Evolutionary conservation across 2,888 invertebrate species (phyloP).

Genomic region (Ophioninae sp.): DNA sequence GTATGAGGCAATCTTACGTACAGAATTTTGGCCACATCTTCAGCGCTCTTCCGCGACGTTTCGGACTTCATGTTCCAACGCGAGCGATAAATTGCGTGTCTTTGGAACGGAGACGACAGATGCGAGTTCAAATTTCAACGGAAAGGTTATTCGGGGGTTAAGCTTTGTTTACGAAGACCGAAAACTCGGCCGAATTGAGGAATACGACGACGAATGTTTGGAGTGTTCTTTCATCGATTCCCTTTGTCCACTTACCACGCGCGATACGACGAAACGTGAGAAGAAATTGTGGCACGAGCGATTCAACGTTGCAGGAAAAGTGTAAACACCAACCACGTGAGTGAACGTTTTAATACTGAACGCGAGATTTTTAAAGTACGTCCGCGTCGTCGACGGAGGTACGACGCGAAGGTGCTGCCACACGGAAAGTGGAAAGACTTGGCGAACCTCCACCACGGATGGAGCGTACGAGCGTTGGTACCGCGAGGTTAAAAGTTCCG

Average conservation of each 20-base stretch:
- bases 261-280: background rate
- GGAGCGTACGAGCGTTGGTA: no score
- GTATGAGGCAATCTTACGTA: constrained; percentile 73
- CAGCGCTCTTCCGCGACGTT: constrained; percentile 42
- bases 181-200: background rate
- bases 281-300: background rate
- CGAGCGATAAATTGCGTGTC: background rate
- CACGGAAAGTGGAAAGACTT: no score
- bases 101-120: background rate
- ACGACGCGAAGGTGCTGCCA: background rate
- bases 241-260: constrained; percentile 7
- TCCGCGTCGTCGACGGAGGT: background rate
- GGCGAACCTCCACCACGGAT: no score
- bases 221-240: background rate
- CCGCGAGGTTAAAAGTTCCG: no score
- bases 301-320: background rate
- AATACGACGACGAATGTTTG: background rate
- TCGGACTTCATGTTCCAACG: constrained; percentile 34
- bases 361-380: background rate
- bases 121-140: background rate
- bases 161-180: background rate
- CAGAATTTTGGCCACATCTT: constrained; percentile 68
- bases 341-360: background rate
- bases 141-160: background rate
- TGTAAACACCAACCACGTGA: constrained; percentile 26